Evolutionary conservation across 2,797 vertebrate genomes (phyloP).

Genomic region (Orientallactaga sibirica): DNA sequence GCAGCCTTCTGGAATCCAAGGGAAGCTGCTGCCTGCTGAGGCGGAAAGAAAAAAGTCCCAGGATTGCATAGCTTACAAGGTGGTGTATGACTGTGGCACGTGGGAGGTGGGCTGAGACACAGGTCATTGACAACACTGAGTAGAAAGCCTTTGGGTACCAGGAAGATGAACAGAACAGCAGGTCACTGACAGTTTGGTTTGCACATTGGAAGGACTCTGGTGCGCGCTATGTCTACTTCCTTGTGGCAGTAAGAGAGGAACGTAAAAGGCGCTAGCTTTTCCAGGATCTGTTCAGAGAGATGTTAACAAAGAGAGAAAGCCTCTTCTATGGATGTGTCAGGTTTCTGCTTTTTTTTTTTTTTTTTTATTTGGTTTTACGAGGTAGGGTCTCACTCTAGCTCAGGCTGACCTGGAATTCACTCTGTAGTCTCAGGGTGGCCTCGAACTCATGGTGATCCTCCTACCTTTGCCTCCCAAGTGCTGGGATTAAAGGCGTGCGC

Average conservation of each 20-base stretch:
- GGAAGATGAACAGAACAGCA: conserved; percentile 16
- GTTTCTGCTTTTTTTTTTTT: background rate
- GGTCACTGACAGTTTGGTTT: conserved; percentile 42
- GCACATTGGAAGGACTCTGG: conserved; percentile 27
- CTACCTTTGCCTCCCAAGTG: too few relatives aligned
- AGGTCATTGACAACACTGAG: background rate
- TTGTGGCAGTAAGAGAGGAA: background rate
- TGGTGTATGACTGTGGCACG: conserved; percentile 12
- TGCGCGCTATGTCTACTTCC: background rate
- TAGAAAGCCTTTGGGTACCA: conserved; percentile 7
- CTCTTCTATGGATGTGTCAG: background rate
- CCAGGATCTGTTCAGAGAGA: conserved; percentile 49
- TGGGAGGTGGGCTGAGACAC: background rate
- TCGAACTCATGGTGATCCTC: too few relatives aligned
- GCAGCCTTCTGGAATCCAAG: background rate
- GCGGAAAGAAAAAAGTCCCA: background rate
- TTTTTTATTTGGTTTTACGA: too few relatives aligned
- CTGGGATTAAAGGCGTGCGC: too few relatives aligned
- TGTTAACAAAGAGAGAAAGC: background rate
- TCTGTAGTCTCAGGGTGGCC: too few relatives aligned
- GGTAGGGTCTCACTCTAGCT: too few relatives aligned
- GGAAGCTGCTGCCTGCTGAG: background rate
- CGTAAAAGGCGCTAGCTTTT: conserved; percentile 45
- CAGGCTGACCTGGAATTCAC: too few relatives aligned
- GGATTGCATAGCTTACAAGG: background rate